Evolutionary conservation across 1,140 invertebrate species (phyloP).

Genomic region (Hormaphis cornu): DNA sequence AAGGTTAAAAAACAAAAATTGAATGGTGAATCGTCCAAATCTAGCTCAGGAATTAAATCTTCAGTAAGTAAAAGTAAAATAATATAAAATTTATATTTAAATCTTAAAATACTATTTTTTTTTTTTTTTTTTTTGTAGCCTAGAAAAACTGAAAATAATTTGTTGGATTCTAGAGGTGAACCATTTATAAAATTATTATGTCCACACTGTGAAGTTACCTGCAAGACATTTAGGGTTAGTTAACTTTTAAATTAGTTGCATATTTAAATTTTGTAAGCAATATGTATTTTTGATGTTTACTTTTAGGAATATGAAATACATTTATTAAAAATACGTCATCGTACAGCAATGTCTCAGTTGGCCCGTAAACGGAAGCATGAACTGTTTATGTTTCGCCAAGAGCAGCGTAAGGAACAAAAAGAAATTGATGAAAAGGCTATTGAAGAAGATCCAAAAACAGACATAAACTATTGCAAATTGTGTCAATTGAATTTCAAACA

Average conservation of each 20-base stretch:
- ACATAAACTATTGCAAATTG: slow-evolving; percentile 49
- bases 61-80: neutral
- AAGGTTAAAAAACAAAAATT: slow-evolving; percentile 23
- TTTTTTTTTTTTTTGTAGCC: slow-evolving; percentile 18
- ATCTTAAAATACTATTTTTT: neutral
- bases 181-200: slow-evolving; percentile 53
- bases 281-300: neutral
- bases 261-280: neutral
- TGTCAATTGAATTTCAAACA: slow-evolving; percentile 73
- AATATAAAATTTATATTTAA: neutral
- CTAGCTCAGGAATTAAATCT: neutral
- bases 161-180: slow-evolving; percentile 46
- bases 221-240: slow-evolving; percentile 58
- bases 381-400: slow-evolving; percentile 14
- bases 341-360: slow-evolving; percentile 18
- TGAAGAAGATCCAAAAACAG: slow-evolving; percentile 24
- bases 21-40: slow-evolving; percentile 11
- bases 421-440: slow-evolving; percentile 6
- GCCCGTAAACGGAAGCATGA: slow-evolving; percentile 25
- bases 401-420: slow-evolving; percentile 30
- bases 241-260: neutral
- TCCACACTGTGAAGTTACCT: slow-evolving; percentile 61
- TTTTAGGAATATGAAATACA: slow-evolving; percentile 23
- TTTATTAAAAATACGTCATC: slow-evolving; percentile 29
- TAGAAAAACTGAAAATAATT: slow-evolving; percentile 41